Conservation (phyloP, 2,797 vertebrate species). For the Ctenosaura bakeri region DNA sequence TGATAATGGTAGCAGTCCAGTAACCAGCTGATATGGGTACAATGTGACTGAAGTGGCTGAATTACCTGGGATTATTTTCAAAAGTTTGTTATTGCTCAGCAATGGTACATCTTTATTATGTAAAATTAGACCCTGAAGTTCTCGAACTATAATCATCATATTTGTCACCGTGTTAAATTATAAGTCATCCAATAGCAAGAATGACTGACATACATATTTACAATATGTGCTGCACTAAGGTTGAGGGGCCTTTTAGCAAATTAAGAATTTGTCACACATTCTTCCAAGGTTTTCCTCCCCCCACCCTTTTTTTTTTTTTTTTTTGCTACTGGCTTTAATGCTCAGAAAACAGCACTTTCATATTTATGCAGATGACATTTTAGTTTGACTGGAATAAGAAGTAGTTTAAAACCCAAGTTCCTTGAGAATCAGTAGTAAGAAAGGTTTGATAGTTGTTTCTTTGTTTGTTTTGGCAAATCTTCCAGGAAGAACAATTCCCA, state of each 20-base stretch:
- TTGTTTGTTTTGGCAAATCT: neutral
- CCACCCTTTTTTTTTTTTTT: neutral
- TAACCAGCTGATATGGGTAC: neutral
- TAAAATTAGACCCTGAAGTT: neutral
- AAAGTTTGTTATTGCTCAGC: neutral
- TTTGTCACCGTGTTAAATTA: neutral
- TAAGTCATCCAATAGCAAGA: neutral
- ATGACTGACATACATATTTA: neutral
- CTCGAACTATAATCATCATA: neutral
- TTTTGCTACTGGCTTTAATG: constrained; percentile 76
- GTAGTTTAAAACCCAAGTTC: neutral
- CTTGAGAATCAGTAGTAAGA: neutral
- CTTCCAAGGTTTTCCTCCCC: constrained; percentile 50
- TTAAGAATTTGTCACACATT: constrained; percentile 59
- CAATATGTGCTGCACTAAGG: too few relatives aligned
- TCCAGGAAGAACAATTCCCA: constrained; percentile 30
- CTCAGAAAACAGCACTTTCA: constrained; percentile 41
- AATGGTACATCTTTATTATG: neutral
- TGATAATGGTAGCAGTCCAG: neutral
- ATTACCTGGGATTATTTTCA: neutral
- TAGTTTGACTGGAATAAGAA: neutral
- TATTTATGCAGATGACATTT: neutral
- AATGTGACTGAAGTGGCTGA: neutral
- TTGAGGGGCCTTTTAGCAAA: too few relatives aligned
- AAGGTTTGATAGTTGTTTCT: neutral